Evolutionary conservation across 2,113 vertebrate genomes (phyloP).

Genomic region (Patagioenas fasciata): DNA sequence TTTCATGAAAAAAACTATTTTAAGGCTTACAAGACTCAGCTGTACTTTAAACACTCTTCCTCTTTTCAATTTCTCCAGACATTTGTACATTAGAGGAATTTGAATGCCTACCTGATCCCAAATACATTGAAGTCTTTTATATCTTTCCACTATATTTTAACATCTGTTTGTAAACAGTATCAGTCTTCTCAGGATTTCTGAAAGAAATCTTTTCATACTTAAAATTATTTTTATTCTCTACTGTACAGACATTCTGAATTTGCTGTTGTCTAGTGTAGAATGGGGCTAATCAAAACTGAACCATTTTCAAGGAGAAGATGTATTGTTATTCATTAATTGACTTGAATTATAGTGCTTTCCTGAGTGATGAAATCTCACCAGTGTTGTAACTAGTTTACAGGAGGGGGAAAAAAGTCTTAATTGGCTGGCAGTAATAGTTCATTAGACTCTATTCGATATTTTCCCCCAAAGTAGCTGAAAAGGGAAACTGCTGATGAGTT

Average conservation of each 20-base stretch:
- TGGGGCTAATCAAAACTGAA: neutral
- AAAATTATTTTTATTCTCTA: neutral
- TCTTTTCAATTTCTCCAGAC: neutral
- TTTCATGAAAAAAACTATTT: neutral
- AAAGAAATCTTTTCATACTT: neutral
- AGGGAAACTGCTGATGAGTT: slow-evolving; percentile 9
- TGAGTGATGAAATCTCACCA: neutral
- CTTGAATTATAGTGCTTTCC: neutral
- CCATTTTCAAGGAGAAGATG: neutral
- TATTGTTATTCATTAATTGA: neutral
- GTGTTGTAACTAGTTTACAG: neutral
- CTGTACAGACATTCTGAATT: neutral
- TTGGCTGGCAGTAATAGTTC: neutral
- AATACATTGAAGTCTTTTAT: neutral
- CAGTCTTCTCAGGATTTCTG: neutral
- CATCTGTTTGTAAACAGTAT: neutral
- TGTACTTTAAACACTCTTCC: neutral
- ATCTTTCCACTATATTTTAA: neutral
- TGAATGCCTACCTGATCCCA: neutral
- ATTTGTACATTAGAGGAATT: neutral
- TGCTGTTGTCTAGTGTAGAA: neutral
- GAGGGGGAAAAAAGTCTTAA: neutral
- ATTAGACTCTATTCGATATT: neutral
- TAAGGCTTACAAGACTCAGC: neutral
- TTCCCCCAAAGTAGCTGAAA: neutral